These are phyloP conservation scores for Vollenhovia emeryi DNA, from an alignment of 1,140 invertebrate genomes.

Conservation along the genomic window DNA sequence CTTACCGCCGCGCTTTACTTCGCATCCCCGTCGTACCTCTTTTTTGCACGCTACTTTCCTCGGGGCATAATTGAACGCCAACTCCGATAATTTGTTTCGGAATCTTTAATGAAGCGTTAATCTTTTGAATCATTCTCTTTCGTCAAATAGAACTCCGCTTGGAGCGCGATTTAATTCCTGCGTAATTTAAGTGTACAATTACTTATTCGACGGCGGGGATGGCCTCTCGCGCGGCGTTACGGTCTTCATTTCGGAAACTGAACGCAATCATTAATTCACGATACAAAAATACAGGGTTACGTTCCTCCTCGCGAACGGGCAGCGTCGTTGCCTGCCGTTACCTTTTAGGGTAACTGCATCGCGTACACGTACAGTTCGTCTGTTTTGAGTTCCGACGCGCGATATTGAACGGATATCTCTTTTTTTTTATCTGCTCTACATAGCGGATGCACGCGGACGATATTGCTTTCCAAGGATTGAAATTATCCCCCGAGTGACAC, in stretches of 20 bases:
- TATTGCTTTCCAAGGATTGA: slow-evolving; percentile 58
- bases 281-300: neutral
- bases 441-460: slow-evolving; percentile 44
- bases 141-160: neutral
- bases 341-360: neutral
- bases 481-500: slow-evolving; percentile 54
- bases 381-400: slow-evolving; percentile 1
- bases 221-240: neutral
- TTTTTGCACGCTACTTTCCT: neutral
- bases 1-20: slow-evolving; percentile 20
- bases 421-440: slow-evolving; percentile 51
- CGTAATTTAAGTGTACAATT: neutral
- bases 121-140: neutral
- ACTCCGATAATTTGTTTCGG: slow-evolving; percentile 12
- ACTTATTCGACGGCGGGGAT: neutral
- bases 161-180: slow-evolving; percentile 4
- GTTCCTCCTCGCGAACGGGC: neutral
- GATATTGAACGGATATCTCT: slow-evolving; percentile 26
- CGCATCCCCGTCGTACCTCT: neutral
- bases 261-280: neutral
- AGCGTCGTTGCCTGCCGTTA: neutral
- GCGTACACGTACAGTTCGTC: neutral
- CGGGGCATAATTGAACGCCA: slow-evolving; percentile 22
- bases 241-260: neutral
- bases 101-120: slow-evolving; percentile 31